Evolutionary conservation across 2,113 vertebrate species (phyloP).

Genomic region (Heterocephalus glaber): DNA sequence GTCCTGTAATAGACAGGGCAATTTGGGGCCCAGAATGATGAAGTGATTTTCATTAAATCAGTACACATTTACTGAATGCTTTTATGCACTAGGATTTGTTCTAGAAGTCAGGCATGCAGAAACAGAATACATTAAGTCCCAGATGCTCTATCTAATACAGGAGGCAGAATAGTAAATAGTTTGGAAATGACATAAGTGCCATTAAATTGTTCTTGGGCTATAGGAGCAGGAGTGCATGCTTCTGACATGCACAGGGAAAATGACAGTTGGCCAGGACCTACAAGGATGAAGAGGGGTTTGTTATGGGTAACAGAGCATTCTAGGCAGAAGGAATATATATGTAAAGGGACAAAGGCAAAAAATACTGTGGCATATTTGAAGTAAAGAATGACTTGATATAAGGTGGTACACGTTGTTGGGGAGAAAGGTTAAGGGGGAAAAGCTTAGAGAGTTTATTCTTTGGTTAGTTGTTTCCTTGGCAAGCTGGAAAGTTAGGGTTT

Average conservation of each 20-base stretch:
- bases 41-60: slow-evolving; percentile 49
- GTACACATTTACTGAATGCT: slow-evolving; percentile 9
- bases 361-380: neutral
- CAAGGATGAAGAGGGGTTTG: neutral
- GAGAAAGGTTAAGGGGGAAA: neutral
- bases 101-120: slow-evolving; percentile 32
- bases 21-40: neutral
- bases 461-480: slow-evolving; percentile 19
- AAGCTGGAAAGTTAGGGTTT: neutral
- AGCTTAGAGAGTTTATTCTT: slow-evolving; percentile 23
- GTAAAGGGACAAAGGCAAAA: slow-evolving; percentile 15
- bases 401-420: neutral
- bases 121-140: slow-evolving; percentile 21
- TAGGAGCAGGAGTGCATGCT: neutral
- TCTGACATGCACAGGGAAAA: neutral
- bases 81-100: neutral
- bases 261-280: neutral
- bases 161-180: neutral
- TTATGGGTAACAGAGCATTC: neutral
- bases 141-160: slow-evolving; percentile 20
- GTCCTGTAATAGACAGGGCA: neutral
- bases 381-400: neutral
- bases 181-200: neutral
- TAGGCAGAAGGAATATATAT: neutral
- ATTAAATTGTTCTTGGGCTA: neutral